Evolutionary conservation across 2,888 invertebrate genomes (phyloP).

Genomic region (Trissolcus japonicus): DNA sequence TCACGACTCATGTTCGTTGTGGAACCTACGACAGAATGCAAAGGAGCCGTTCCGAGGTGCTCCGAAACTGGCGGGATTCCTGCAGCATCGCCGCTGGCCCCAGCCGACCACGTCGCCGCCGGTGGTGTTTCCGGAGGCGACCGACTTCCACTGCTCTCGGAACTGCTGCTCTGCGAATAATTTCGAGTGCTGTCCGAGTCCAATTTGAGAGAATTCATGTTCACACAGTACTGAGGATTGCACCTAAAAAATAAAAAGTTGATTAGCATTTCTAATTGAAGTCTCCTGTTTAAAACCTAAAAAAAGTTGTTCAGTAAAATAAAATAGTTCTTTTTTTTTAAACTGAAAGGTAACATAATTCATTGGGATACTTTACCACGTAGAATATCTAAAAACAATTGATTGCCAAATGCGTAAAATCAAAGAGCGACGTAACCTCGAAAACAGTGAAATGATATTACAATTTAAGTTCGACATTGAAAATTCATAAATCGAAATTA

Average conservation of each 20-base stretch:
- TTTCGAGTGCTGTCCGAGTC: slow-evolving; percentile 78
- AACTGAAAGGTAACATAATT: neutral
- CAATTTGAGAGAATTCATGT: slow-evolving; percentile 77
- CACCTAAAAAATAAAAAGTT: slow-evolving; percentile 61
- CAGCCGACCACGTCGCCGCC: slow-evolving; percentile 75
- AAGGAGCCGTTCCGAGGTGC: slow-evolving; percentile 63
- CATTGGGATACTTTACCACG: neutral
- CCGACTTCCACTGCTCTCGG: slow-evolving; percentile 78
- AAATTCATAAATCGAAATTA: slow-evolving; percentile 42
- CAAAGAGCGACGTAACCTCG: neutral
- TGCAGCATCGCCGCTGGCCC: slow-evolving; percentile 56
- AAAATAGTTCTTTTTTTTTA: neutral
- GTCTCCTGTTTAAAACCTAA: neutral
- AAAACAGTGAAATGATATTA: slow-evolving; percentile 2
- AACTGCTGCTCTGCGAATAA: slow-evolving; percentile 77
- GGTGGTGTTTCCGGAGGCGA: slow-evolving; percentile 80
- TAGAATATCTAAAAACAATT: neutral
- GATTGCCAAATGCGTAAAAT: neutral
- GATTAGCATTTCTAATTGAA: neutral
- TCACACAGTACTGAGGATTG: slow-evolving; percentile 75
- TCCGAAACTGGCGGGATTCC: slow-evolving; percentile 62
- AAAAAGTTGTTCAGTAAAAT: neutral
- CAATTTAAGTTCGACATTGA: neutral
- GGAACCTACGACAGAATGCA: slow-evolving; percentile 74
- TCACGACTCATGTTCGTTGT: slow-evolving; percentile 73